These are phyloP conservation scores for Pyrocoelia pectoralis DNA, from an alignment of 2,888 invertebrate genomes.

Conservation along the genomic window DNA sequence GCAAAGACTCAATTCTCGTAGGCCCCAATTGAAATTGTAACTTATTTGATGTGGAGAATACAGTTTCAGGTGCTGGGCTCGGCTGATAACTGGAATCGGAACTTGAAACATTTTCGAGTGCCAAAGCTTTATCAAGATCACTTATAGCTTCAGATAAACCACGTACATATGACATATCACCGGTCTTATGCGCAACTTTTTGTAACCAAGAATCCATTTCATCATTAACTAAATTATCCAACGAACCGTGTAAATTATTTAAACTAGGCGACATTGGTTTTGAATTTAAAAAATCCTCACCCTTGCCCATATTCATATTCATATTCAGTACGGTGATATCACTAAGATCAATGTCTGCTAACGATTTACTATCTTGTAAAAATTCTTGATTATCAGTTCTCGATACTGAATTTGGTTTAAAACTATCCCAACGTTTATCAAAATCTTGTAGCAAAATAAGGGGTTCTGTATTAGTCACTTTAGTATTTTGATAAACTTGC, in stretches of 20 bases:
- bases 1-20: constrained; percentile 17
- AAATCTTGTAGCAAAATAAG: constrained; percentile 65
- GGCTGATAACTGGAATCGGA: constrained; percentile 66
- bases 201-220: constrained; percentile 68
- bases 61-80: constrained; percentile 63
- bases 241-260: constrained; percentile 74
- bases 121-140: constrained; percentile 70
- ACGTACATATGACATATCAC: constrained; percentile 67
- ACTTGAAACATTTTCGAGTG: constrained; percentile 68
- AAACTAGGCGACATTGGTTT: constrained; percentile 62
- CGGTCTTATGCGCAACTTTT: constrained; percentile 67
- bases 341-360: constrained; percentile 33
- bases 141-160: constrained; percentile 71
- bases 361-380: constrained; percentile 32
- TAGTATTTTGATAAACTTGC: constrained; percentile 53
- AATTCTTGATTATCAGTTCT: constrained; percentile 64
- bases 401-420: constrained; percentile 71
- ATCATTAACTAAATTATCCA: constrained; percentile 60
- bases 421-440: constrained; percentile 76
- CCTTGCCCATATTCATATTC: constrained; percentile 34
- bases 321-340: constrained; percentile 36
- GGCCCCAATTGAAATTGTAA: constrained; percentile 58
- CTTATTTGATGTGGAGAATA: constrained; percentile 33
- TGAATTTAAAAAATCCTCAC: constrained; percentile 54
- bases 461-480: constrained; percentile 23